These are phyloP conservation scores for Enteromius anoplus DNA, from an alignment of 2,797 vertebrate species.

Conservation along the genomic window DNA sequence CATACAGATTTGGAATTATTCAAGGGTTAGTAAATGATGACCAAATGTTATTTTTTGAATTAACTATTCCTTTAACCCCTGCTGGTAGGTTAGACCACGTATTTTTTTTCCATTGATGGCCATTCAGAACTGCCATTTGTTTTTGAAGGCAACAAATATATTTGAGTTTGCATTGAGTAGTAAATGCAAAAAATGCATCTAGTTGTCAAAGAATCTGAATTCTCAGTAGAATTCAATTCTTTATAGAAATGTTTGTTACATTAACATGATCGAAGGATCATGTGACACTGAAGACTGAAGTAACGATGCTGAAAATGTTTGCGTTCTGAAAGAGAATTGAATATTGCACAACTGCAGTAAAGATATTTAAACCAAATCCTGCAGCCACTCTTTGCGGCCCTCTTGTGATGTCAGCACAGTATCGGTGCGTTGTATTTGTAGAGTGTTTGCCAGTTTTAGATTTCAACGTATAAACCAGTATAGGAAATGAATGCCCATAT, in stretches of 20 bases:
- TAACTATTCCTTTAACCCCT: not conserved
- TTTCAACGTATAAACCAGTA: slow-evolving; percentile 35
- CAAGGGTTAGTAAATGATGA: too few relatives aligned
- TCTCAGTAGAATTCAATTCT: too few relatives aligned
- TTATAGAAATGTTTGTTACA: not conserved
- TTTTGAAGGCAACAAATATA: not conserved
- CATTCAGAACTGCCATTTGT: too few relatives aligned
- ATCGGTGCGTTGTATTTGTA: not conserved
- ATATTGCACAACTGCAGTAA: not conserved
- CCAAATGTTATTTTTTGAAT: too few relatives aligned
- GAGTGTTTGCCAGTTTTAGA: not conserved
- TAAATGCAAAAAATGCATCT: not conserved
- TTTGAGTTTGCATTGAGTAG: too few relatives aligned
- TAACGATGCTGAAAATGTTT: not conserved
- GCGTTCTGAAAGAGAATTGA: not conserved
- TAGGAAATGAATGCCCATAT: slow-evolving; percentile 29
- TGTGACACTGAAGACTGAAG: not conserved
- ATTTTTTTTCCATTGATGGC: not conserved
- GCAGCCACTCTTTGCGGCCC: not conserved
- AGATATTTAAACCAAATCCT: slow-evolving; percentile 18
- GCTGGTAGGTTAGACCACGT: not conserved
- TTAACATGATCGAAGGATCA: not conserved
- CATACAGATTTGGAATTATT: too few relatives aligned
- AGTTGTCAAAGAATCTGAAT: not conserved
- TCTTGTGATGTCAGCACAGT: slow-evolving; percentile 25